Base-by-base conservation (phyloP, 2,113 vertebrate genomes). In the Aramus guarauna region DNA sequence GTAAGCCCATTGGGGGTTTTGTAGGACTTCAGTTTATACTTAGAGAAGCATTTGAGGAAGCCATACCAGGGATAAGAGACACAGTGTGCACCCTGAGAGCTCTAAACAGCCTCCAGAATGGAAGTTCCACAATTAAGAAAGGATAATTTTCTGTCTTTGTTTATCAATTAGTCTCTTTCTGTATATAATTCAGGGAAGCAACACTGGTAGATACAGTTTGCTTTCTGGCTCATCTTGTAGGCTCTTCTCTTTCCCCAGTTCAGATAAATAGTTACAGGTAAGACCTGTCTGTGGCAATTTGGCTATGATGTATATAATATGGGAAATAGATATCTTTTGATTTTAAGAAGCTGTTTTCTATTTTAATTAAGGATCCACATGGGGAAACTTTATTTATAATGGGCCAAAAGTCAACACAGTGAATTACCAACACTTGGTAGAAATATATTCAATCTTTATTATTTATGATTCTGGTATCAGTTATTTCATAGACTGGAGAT, bases 301-400 rank as follows among this genome's bases (percentile, higher is more conserved):
- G 26, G 18, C 11, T 5, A 1, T 12, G 55, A 47, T 6, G 9
- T 37, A 8, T 41, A 36, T 66, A 66, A 43, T 34, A 32, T 19
- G 6, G 11, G 8, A 78, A 8, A 66, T 8, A n/a, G 3, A 5
- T 16, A 56, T 8, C 3, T 36, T 73, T 75, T 47, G 2, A 0
- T 63, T 89, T 80, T 45, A 16, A 90, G 47, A 62, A 75, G 3
- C 6, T 30, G 66, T 75, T 81, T 87, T 58, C 23, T 45, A 10
- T 62, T 92, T 88, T 82, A 85, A 71, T 85, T 83, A 76, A 91
- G 12, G 9, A 59, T 47, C 10, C 23, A 79, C 7, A 9, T 47
- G 20, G 11, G 9, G 1, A 80, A 66, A 32, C 4, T 9, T 84
- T 53, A 63, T 39, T 78, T 81, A 41, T 55, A 71, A 63, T 2